phyloP scores from a whole-genome alignment of 2,113 vertebrate species.

The Triplophysa tibetana region DNA sequence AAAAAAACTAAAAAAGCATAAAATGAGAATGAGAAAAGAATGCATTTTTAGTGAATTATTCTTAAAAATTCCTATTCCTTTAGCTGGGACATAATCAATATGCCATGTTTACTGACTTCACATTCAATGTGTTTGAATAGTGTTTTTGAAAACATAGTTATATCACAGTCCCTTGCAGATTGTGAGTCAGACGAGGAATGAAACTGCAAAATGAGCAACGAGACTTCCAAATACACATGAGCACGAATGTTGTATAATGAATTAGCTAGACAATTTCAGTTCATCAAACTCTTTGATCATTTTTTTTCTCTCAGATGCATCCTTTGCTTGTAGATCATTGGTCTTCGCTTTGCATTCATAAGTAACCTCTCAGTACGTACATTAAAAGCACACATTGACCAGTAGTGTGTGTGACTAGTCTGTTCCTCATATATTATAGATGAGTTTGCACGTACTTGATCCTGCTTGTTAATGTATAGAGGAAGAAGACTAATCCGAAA shows the following conservation, averaged over 20 bases:
- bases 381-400: neutral
- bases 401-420: neutral
- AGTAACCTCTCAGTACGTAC: neutral
- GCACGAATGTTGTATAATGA: neutral
- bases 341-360: neutral
- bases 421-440: slow-evolving; percentile 8
- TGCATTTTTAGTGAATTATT: too few species aligned
- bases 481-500: neutral
- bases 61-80: too few species aligned
- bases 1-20: too few species aligned
- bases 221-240: neutral
- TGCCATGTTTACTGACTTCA: too few species aligned
- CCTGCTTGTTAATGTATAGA: neutral
- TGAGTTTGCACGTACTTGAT: neutral
- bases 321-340: neutral
- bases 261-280: neutral
- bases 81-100: too few species aligned
- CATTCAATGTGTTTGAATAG: too few species aligned
- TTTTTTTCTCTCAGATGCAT: neutral
- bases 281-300: neutral
- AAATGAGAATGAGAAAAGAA: too few species aligned
- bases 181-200: neutral
- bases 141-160: slow-evolving; percentile 1
- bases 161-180: neutral
- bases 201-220: neutral